These are phyloP conservation scores for Cheilosia scutellata DNA, from an alignment of 2,888 invertebrate genomes.

Conservation along the genomic window DNA sequence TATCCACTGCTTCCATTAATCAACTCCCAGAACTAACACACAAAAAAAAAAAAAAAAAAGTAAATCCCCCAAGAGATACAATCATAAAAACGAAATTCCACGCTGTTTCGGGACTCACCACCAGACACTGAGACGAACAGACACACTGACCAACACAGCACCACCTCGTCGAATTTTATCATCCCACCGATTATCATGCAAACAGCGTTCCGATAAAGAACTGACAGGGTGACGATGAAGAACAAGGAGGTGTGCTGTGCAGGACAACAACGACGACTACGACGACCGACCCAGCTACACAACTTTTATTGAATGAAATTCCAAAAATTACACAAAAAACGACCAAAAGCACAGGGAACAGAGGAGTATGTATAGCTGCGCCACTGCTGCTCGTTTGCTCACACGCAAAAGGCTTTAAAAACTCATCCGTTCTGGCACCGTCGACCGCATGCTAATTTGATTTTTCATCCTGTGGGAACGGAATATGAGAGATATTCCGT, in stretches of 20 bases:
- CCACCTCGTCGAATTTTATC: slow-evolving; percentile 35
- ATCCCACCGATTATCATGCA: slow-evolving; percentile 68
- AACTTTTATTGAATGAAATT: slow-evolving; percentile 75
- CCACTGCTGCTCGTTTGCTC: slow-evolving; percentile 40
- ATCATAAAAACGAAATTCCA: slow-evolving; percentile 56
- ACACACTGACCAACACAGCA: slow-evolving; percentile 61
- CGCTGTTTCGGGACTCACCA: slow-evolving; percentile 47
- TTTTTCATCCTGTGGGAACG: slow-evolving; percentile 71
- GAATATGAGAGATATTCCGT: slow-evolving; percentile 21
- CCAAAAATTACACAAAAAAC: slow-evolving; percentile 57
- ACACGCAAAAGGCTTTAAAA: slow-evolving; percentile 63
- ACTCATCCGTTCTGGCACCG: slow-evolving; percentile 65
- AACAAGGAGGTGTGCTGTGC: slow-evolving; percentile 13
- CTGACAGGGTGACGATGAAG: slow-evolving; percentile 67
- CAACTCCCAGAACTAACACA: slow-evolving; percentile 25
- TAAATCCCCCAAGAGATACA: slow-evolving; percentile 29
- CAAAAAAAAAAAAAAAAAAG: slow-evolving; percentile 4
- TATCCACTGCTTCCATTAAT: slow-evolving; percentile 63
- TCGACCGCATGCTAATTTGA: slow-evolving; percentile 73
- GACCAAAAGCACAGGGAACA: slow-evolving; percentile 2
- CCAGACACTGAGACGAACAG: slow-evolving; percentile 66
- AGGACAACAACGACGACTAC: slow-evolving; percentile 15
- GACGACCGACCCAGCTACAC: not conserved
- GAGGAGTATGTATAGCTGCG: slow-evolving; percentile 11
- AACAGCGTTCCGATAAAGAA: slow-evolving; percentile 71